A percentile compares a stretch with the other conserved stretches of the same genome.
These are phyloP conservation scores for Allobates femoralis DNA, from an alignment of 2,797 vertebrate genomes.

Conservation along the genomic window DNA sequence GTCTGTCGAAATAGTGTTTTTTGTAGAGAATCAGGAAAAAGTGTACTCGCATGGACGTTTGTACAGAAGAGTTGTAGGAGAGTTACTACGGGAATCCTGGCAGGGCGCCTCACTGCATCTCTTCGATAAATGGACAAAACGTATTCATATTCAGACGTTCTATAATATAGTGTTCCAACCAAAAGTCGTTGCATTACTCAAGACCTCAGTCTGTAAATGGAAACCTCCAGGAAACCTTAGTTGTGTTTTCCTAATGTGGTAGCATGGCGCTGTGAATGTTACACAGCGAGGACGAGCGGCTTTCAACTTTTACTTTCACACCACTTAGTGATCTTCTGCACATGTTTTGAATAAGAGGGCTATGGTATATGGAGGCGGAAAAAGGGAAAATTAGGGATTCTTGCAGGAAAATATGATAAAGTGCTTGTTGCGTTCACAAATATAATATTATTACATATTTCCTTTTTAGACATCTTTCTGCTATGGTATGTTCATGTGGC, in stretches of 20 bases:
- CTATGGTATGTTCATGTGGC: background rate
- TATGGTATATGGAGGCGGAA: slow-evolving; percentile 35
- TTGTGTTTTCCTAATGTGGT: slow-evolving; percentile 42
- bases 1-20: background rate
- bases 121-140: background rate
- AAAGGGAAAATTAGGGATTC: slow-evolving; percentile 19
- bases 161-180: background rate
- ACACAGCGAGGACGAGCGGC: slow-evolving; percentile 19
- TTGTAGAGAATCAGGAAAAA: background rate
- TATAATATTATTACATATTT: background rate
- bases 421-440: background rate
- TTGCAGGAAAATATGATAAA: background rate
- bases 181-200: background rate
- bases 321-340: slow-evolving; percentile 63
- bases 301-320: slow-evolving; percentile 65
- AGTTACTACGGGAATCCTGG: background rate
- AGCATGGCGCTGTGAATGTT: slow-evolving; percentile 25
- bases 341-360: slow-evolving; percentile 57
- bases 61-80: too few species aligned
- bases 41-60: background rate
- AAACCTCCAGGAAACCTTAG: slow-evolving; percentile 46
- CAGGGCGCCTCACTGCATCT: background rate
- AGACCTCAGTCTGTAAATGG: slow-evolving; percentile 1
- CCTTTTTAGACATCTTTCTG: background rate
- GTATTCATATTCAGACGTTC: background rate